A percentile compares a stretch with the other conserved stretches of the same genome.
phyloP scores from a whole-genome alignment of 2,797 vertebrate species.

The Alauda arvensis region DNA sequence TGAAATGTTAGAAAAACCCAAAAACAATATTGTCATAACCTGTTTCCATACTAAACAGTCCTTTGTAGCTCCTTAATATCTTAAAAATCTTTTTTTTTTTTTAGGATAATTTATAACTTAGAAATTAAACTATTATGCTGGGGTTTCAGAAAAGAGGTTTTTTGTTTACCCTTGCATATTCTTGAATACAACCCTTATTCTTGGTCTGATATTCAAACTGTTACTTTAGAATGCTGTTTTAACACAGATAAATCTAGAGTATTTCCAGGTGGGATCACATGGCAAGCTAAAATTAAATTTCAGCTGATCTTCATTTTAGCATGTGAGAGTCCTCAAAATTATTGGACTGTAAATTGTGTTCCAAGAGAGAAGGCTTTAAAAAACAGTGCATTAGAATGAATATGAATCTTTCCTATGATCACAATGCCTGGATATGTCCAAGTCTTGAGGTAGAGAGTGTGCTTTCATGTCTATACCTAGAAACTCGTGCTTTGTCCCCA shows the following conservation, averaged over 20 bases:
- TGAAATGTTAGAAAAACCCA: background rate
- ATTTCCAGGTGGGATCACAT: background rate
- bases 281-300: constrained; percentile 9
- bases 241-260: background rate
- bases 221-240: background rate
- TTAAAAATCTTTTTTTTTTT: background rate
- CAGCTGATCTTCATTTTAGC: background rate
- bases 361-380: background rate
- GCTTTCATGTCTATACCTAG: background rate
- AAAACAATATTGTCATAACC: background rate
- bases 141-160: background rate
- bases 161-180: background rate
- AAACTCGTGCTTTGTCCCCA: background rate
- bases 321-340: background rate
- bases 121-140: background rate
- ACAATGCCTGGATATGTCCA: background rate
- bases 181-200: background rate
- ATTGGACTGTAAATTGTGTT: background rate
- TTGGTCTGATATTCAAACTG: background rate
- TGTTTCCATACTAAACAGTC: background rate
- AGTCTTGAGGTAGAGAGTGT: background rate
- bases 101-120: background rate
- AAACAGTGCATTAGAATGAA: background rate
- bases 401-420: background rate
- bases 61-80: background rate